Percentiles rank a stretch among this genome's conserved stretches.
Conservation (phyloP, 2,797 vertebrate genomes). For the Carcharodon carcharias region DNA sequence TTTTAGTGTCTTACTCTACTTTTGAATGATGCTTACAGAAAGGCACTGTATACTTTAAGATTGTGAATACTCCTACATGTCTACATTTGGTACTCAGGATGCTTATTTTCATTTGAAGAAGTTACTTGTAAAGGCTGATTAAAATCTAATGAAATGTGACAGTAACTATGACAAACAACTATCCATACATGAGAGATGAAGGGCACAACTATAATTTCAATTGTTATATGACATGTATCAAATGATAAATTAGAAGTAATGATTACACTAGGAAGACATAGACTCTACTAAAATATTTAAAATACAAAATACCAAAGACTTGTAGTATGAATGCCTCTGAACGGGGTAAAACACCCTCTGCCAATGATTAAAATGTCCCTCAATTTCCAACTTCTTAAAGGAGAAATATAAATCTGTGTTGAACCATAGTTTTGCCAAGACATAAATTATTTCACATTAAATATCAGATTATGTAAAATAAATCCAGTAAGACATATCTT, state of each 20-base stretch:
- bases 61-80: no score
- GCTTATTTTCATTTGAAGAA: not conserved
- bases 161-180: not conserved
- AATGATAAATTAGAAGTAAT: not conserved
- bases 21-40: no score
- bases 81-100: no score
- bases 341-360: not conserved
- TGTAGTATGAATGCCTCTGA: not conserved
- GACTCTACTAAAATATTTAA: not conserved
- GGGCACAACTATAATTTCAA: not conserved
- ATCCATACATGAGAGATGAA: not conserved
- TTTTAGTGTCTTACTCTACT: no score
- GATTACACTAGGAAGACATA: not conserved
- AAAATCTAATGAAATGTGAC: not conserved
- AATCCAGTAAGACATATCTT: not conserved
- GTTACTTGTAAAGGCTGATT: not conserved
- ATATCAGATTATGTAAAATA: not conserved
- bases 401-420: not conserved
- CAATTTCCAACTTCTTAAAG: not conserved
- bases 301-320: not conserved
- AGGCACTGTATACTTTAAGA: no score
- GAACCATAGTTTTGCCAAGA: not conserved
- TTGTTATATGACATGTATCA: not conserved
- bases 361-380: not conserved
- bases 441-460: not conserved